Conservation (phyloP, 2,888 invertebrate genomes). For the Pterostichus madidus region DNA sequence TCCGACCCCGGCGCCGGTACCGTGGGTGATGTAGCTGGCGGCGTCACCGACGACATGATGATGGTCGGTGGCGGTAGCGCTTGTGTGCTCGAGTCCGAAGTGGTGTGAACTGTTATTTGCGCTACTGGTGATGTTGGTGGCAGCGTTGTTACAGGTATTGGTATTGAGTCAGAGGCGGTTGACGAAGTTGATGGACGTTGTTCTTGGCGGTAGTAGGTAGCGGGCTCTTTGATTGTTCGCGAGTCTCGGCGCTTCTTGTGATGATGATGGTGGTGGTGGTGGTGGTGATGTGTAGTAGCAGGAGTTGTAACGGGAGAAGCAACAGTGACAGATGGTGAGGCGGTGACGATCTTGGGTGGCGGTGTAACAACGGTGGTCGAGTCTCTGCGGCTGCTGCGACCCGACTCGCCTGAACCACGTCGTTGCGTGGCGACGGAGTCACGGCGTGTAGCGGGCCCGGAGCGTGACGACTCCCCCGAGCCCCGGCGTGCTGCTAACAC, state of each 20-base stretch:
- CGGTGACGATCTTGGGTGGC: slow-evolving; percentile 78
- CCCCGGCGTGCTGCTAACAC: slow-evolving; percentile 80
- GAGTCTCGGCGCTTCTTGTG: slow-evolving; percentile 82
- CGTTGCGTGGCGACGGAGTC: slow-evolving; percentile 81
- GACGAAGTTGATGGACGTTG: slow-evolving; percentile 86
- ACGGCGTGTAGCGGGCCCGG: slow-evolving; percentile 78
- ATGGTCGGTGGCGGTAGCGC: slow-evolving; percentile 87
- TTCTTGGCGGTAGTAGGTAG: slow-evolving; percentile 81
- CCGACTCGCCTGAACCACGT: slow-evolving; percentile 85
- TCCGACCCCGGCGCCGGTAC: slow-evolving; percentile 75
- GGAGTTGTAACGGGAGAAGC: background rate
- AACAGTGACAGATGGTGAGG: background rate
- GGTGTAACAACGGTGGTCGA: slow-evolving; percentile 81
- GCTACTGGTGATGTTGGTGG: slow-evolving; percentile 34
- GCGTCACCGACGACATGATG: slow-evolving; percentile 90
- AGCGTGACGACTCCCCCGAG: slow-evolving; percentile 84
- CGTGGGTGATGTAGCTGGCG: slow-evolving; percentile 89
- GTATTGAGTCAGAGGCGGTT: slow-evolving; percentile 86
- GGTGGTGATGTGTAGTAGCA: slow-evolving; percentile 73
- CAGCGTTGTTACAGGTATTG: slow-evolving; percentile 72
- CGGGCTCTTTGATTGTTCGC: slow-evolving; percentile 78
- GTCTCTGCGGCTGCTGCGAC: slow-evolving; percentile 85
- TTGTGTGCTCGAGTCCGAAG: slow-evolving; percentile 82
- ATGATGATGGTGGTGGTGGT: slow-evolving; percentile 41
- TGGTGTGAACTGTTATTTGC: slow-evolving; percentile 65